Base-by-base conservation (phyloP, 2,113 vertebrate genomes). In the Dasyurus viverrinus region DNA sequence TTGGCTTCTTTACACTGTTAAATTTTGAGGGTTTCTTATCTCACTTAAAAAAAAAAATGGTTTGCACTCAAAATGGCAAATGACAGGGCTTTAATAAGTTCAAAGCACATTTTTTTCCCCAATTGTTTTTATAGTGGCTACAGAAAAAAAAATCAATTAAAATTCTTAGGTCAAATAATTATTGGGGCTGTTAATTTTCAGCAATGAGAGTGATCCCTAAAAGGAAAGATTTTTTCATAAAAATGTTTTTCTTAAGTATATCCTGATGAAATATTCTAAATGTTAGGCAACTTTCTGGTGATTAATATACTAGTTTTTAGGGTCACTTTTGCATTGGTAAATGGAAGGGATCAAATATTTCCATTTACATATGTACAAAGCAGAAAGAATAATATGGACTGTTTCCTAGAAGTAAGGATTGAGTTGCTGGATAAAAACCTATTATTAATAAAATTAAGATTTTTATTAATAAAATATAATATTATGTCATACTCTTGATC, bases 11-110 rank as follows among this genome's bases (percentile, higher is more conserved):
- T 84, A 19, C 2, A 3, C 53, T 42, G 94, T 54, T 92, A 89
- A 0, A 2, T 90, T 27, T 90, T 90, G 94, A 47, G 92, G 54
- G n/a, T 92, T 60, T 53, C 90, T 1, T 94, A 94, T 89, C 90
- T 90, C 96, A 94, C 50, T 93, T 68, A 12, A 30, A 60, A 91
- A 54, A 48, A 57, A 94, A 91, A 94, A 60, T 95, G 89, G 48
- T n/a, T 92, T 92, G 92, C n/a, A 90, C 50, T 0, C 0, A 54
- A 90, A 92, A 50, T 76, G 94, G 53, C 92, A 94, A 94, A 55
- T 14, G 42, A 36, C 2, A 90, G 92, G 89, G 25, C 53, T 26
- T 92, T 89, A 89, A 55, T 57, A 47, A 84, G 11, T 89, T 92
- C 47, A 48, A 48, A 76, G 30, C 76, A 48, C 89, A 53, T 11